phyloP scores from a whole-genome alignment of 2,113 vertebrate species.

The Rhipidura dahli region DNA sequence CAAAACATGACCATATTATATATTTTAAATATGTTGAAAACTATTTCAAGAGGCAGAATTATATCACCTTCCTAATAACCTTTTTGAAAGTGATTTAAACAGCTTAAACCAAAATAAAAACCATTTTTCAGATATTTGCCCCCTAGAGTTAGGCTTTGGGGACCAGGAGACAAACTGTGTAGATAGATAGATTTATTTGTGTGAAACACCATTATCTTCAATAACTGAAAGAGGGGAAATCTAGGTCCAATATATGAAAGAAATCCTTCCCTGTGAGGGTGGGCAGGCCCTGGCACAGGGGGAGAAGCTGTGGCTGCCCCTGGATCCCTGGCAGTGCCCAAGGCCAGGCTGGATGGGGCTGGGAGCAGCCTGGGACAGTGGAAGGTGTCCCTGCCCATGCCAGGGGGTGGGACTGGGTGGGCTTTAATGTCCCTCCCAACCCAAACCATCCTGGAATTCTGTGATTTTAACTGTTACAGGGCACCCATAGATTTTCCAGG shows the following conservation, averaged over 20 bases:
- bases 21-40: background rate
- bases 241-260: background rate
- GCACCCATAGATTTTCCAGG: background rate
- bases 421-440: background rate
- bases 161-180: background rate
- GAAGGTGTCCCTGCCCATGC: background rate
- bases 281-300: background rate
- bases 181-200: background rate
- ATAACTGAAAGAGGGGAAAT: background rate
- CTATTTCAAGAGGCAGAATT: background rate
- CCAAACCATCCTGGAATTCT: background rate
- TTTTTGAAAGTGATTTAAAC: background rate
- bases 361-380: accelerated
- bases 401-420: background rate
- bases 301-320: background rate
- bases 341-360: accelerated
- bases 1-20: background rate
- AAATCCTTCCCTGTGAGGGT: background rate
- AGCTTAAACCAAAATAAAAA: background rate
- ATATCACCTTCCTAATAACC: background rate
- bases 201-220: background rate
- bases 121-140: background rate
- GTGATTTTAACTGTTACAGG: background rate
- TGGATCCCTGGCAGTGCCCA: background rate
- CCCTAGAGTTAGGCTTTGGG: background rate